Evolutionary conservation across 1,140 invertebrate genomes (phyloP).

Genomic region (Drosophila orena): DNA sequence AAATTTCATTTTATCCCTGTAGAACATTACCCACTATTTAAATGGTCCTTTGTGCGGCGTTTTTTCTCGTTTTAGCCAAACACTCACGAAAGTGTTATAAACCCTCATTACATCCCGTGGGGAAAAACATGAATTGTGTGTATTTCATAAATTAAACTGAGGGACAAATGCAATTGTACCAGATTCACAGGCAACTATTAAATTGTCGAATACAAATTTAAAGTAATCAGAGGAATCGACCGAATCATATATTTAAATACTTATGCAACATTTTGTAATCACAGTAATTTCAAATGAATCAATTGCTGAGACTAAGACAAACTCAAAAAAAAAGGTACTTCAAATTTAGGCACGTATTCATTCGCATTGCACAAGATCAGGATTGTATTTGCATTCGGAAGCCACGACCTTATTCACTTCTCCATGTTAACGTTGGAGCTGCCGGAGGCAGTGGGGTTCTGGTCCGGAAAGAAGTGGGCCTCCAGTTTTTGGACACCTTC

Average conservation of each 20-base stretch:
- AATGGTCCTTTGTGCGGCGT: conserved; percentile 42
- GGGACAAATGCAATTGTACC: no score
- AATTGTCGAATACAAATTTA: background rate
- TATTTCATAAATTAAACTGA: no score
- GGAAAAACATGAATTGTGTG: background rate
- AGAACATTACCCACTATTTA: conserved; percentile 42
- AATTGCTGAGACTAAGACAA: no score
- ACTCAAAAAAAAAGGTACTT: no score
- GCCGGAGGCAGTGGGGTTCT: background rate
- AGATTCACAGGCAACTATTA: background rate
- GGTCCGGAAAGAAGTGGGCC: conserved; percentile 60
- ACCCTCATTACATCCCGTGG: conserved; percentile 46
- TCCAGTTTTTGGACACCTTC: conserved; percentile 59
- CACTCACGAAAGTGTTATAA: conserved; percentile 47
- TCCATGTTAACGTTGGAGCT: background rate
- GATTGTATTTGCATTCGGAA: no score
- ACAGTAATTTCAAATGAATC: background rate
- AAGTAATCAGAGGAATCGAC: background rate
- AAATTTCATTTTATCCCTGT: conserved; percentile 65
- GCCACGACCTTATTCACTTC: background rate
- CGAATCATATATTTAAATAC: background rate
- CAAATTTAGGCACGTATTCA: background rate
- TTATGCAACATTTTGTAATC: background rate
- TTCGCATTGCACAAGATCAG: no score
- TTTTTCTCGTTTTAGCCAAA: conserved; percentile 1